A percentile compares a stretch with the other conserved stretches of the same genome.
These are phyloP conservation scores for Aphelenchoides besseyi DNA, from an alignment of 1,140 invertebrate species.

Conservation along the genomic window DNA sequence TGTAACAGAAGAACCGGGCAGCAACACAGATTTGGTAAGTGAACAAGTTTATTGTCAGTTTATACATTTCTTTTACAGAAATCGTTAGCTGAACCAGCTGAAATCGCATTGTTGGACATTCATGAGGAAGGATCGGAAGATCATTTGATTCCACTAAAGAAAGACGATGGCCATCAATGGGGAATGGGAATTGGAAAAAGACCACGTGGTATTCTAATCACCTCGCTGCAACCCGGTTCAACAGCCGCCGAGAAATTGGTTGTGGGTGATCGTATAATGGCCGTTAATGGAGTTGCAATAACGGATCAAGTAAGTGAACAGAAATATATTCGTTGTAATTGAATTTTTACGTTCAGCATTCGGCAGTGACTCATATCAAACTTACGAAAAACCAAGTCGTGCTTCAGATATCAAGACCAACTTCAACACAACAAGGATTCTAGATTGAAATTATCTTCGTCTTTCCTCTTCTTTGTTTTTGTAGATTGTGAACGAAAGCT, in stretches of 20 bases:
- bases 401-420: slow-evolving; percentile 57
- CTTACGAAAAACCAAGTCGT: slow-evolving; percentile 50
- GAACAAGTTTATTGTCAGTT: background rate
- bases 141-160: slow-evolving; percentile 54
- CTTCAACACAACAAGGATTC: background rate
- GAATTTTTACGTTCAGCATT: too few relatives aligned
- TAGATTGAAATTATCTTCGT: too few relatives aligned
- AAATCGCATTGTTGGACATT: slow-evolving; percentile 19
- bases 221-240: slow-evolving; percentile 59
- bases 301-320: slow-evolving; percentile 51
- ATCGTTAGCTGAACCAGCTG: slow-evolving; percentile 28
- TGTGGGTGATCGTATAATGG: slow-evolving; percentile 60
- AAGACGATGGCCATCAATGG: slow-evolving; percentile 58
- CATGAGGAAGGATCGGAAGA: slow-evolving; percentile 55
- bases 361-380: slow-evolving; percentile 59
- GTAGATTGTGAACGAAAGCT: too few relatives aligned
- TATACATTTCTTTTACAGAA: slow-evolving; percentile 21
- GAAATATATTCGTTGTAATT: slow-evolving; percentile 38
- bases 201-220: slow-evolving; percentile 57
- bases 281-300: slow-evolving; percentile 56
- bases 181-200: slow-evolving; percentile 62
- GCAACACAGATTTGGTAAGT: slow-evolving; percentile 35
- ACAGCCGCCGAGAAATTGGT: slow-evolving; percentile 59
- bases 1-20: slow-evolving; percentile 39
- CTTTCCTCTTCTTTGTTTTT: background rate